A percentile compares a stretch with the other conserved stretches of the same genome.
These are phyloP conservation scores for Xiphophorus couchianus DNA, from an alignment of 2,113 vertebrate species.

Conservation along the genomic window DNA sequence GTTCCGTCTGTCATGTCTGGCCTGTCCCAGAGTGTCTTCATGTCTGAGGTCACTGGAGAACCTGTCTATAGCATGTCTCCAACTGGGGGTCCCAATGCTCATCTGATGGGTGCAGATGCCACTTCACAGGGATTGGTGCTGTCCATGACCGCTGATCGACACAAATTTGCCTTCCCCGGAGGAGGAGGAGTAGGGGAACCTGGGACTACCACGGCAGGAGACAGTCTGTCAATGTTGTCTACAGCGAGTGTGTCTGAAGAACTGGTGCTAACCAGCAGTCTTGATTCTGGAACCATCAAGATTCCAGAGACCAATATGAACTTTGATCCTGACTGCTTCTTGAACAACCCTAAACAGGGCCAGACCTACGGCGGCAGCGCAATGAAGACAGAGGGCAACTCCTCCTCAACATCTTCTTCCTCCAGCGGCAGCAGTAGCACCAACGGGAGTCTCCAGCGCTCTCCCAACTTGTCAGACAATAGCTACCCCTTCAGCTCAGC, in stretches of 20 bases:
- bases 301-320: conserved; percentile 97
- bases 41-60: conserved; percentile 96
- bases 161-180: conserved; percentile 96
- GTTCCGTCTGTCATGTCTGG: conserved; percentile 96
- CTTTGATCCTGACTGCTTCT: conserved; percentile 99
- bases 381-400: conserved; percentile 88
- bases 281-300: conserved; percentile 90
- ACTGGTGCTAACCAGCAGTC: conserved; percentile 94
- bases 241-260: conserved; percentile 90
- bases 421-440: conserved; percentile 76
- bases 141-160: conserved; percentile 91
- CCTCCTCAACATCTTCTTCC: conserved; percentile 72
- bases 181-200: conserved; percentile 80
- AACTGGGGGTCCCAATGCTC: conserved; percentile 89
- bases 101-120: conserved; percentile 92
- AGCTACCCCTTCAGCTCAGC: conserved; percentile 87
- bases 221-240: conserved; percentile 91
- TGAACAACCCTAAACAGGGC: conserved; percentile 99
- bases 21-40: conserved; percentile 95
- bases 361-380: conserved; percentile 97
- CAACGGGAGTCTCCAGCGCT: conserved; percentile 84
- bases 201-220: conserved; percentile 72
- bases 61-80: conserved; percentile 97
- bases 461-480: conserved; percentile 84
- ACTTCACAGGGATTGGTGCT: conserved; percentile 92